Conservation (phyloP, 1,140 invertebrate genomes). For the Pachyrhynchus sulphureomaculatus region DNA sequence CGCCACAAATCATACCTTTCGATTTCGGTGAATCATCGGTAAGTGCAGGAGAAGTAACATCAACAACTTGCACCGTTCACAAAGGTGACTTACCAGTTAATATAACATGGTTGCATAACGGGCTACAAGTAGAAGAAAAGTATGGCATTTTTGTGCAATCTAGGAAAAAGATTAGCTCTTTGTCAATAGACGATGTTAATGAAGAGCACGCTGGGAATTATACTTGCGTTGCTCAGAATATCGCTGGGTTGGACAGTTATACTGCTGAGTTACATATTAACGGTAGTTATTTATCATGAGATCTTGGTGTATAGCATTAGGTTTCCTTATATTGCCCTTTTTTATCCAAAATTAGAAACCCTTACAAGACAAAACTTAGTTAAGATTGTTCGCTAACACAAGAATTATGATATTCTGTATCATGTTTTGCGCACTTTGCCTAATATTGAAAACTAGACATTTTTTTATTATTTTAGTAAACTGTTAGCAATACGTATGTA, state of each 20-base stretch:
- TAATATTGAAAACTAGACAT: too few species aligned
- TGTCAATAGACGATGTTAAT: slow-evolving; percentile 61
- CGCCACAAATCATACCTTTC: slow-evolving; percentile 62
- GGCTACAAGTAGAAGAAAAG: slow-evolving; percentile 43
- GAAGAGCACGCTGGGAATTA: slow-evolving; percentile 64
- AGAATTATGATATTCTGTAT: too few species aligned
- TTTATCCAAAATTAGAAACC: too few species aligned
- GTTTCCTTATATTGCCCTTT: too few species aligned
- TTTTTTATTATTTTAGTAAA: too few species aligned
- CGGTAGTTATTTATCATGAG: too few species aligned
- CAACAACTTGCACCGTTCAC: slow-evolving; percentile 61
- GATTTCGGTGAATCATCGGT: slow-evolving; percentile 61
- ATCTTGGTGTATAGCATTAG: too few species aligned
- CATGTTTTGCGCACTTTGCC: too few species aligned
- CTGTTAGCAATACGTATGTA: too few species aligned
- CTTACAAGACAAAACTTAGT: too few species aligned
- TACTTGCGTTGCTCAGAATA: slow-evolving; percentile 63
- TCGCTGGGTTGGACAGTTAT: slow-evolving; percentile 60
- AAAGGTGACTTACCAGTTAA: slow-evolving; percentile 67
- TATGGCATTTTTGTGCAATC: slow-evolving; percentile 40
- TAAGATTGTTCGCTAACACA: too few species aligned
- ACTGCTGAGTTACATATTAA: slow-evolving; percentile 64
- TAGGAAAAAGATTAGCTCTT: slow-evolving; percentile 42
- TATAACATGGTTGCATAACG: slow-evolving; percentile 64
- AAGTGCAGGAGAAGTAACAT: slow-evolving; percentile 64